Base-by-base conservation (phyloP, 2,113 vertebrate species). In the Salvator merianae region DNA sequence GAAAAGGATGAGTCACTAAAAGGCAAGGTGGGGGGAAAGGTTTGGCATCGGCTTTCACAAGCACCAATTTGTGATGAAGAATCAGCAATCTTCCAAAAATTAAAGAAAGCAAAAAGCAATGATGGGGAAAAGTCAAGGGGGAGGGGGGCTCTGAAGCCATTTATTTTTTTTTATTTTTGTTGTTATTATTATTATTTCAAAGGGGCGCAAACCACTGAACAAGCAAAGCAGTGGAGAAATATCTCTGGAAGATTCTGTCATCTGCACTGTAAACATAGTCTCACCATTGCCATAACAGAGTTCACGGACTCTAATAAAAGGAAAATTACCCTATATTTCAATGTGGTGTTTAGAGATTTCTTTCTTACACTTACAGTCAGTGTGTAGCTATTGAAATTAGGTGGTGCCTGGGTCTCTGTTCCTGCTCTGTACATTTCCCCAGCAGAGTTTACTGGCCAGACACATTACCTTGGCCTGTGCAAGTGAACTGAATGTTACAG, bases 401-500 rank as follows among this genome's bases (percentile, higher is more conserved):
- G 88, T 90, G 73, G 79, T 32, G 65, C 91, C 55, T 59, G 55
- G 16, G 20, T 59, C 16, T 91, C 59, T 78, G 75, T 83, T 87
- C 86, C 71, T 43, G 13, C 55, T 65, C 88, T 78, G n/a, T 20
- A 85, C 50, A 13, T 53, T 53, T 9, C 69, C 85, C 88, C 84
- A 89, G 50, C 40, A 88, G 84, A 66, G 43, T 91, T 82, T 66
- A 38, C 43, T 62, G 78, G 84, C 81, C 13, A 92, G 30, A 77
- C 88, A 88, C 88, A 90, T 93, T 93, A 88, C 86, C 83, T 36
- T 32, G 22, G 82, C 69, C 66, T 86, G 78, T 88, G 68, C 66
- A 88, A 89, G 88, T 87, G 89, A 94, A 93, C 95, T 91, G 93
- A 90, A 92, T 95, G 88, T 88, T 94, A 93, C 86, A 83, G 76